phyloP scores from a whole-genome alignment of 2,888 invertebrate genomes.

The Rhamnusium bicolor region DNA sequence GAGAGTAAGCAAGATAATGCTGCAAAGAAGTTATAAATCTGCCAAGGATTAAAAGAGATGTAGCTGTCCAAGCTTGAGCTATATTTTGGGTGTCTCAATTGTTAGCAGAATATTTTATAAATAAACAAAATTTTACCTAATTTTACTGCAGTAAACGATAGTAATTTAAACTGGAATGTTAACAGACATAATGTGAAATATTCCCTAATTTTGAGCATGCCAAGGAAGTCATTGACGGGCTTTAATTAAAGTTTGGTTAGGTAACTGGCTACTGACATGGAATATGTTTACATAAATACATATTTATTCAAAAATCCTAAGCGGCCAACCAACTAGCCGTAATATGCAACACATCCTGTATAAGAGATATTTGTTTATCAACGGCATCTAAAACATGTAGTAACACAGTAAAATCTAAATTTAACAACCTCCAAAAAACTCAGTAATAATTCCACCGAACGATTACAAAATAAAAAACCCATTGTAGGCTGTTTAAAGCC shows the following conservation, averaged over 20 bases:
- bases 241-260: not conserved
- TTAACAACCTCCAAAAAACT: constrained; percentile 27
- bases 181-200: not conserved
- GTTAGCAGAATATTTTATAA: too few species aligned
- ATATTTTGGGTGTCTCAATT: too few species aligned
- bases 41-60: too few species aligned
- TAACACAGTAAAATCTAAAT: constrained; percentile 23
- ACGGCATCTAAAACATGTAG: constrained; percentile 18
- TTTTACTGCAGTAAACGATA: too few species aligned
- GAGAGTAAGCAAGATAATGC: too few species aligned
- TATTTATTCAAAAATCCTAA: not conserved
- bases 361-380: constrained; percentile 1
- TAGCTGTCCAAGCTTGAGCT: too few species aligned
- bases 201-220: not conserved
- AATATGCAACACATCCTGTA: not conserved
- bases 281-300: not conserved
- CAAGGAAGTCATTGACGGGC: not conserved
- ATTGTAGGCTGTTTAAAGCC: constrained; percentile 38
- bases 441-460: constrained; percentile 32
- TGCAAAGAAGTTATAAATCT: too few species aligned
- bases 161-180: not conserved
- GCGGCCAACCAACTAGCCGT: not conserved
- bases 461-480: constrained; percentile 29
- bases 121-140: too few species aligned
- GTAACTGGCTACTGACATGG: not conserved